Conservation (phyloP, 1,140 invertebrate species). For the Zaprionus capensis region DNA sequence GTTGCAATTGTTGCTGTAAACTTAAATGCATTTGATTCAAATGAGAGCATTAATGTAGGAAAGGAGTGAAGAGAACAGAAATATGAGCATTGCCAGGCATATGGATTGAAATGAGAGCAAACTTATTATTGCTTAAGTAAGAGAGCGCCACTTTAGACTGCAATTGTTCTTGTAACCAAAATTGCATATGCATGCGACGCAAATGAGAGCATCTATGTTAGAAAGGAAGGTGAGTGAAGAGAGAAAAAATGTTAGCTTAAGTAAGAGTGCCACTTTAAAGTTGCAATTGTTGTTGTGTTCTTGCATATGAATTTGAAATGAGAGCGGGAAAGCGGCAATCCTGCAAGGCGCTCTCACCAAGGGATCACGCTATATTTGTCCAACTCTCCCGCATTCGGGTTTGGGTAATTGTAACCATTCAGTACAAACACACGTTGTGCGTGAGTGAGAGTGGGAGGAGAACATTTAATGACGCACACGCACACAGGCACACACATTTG, state of each 20-base stretch:
- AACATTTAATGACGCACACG: constrained; percentile 63
- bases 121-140: not conserved
- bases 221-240: too few relatives aligned
- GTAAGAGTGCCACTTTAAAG: not conserved
- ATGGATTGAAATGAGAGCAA: not conserved
- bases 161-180: too few relatives aligned
- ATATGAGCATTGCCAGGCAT: not conserved
- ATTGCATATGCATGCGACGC: too few relatives aligned
- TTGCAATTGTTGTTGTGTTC: not conserved
- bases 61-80: not conserved
- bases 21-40: not conserved
- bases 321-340: not conserved
- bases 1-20: too few relatives aligned
- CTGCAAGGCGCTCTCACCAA: not conserved
- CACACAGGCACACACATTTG: constrained; percentile 40
- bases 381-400: constrained; percentile 10
- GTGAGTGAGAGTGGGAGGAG: not conserved
- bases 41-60: not conserved
- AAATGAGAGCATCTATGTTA: too few relatives aligned
- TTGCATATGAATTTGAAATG: not conserved
- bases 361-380: not conserved
- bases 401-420: constrained; percentile 61
- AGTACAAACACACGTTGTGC: constrained; percentile 9
- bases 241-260: not conserved
- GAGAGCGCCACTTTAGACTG: too few relatives aligned